Percentiles rank a stretch among this genome's conserved stretches.
phyloP scores from a whole-genome alignment of 2,888 invertebrate genomes.

The Gortyna flavago region DNA sequence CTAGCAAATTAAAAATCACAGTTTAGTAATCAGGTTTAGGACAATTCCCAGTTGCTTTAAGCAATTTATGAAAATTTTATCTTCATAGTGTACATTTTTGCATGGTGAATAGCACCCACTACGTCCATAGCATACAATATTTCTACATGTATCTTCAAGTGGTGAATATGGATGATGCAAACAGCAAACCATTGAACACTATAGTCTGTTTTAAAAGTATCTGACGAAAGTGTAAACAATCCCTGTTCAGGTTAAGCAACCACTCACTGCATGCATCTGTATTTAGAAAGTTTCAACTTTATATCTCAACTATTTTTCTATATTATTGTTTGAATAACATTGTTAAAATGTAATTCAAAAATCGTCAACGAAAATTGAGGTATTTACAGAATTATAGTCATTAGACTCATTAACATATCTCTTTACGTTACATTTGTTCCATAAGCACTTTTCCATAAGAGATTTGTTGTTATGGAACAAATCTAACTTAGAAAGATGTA shows the following conservation, averaged over 20 bases:
- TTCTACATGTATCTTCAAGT: conserved; percentile 8
- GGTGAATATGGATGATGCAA: conserved; percentile 1
- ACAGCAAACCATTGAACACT: conserved; percentile 7
- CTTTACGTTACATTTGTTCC: no score
- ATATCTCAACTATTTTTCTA: neutral
- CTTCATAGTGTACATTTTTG: neutral
- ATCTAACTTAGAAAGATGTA: no score
- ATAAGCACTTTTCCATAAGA: no score
- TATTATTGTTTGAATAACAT: neutral
- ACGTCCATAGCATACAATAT: conserved; percentile 20
- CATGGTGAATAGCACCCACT: conserved; percentile 16
- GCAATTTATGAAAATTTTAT: neutral
- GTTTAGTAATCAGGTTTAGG: neutral
- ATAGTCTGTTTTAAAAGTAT: neutral
- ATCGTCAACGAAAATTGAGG: neutral
- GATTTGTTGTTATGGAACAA: no score
- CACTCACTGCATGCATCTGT: neutral
- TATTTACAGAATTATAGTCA: no score
- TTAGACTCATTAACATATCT: no score
- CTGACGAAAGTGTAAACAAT: neutral
- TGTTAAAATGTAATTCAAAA: neutral
- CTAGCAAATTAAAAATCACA: neutral
- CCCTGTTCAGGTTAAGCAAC: neutral
- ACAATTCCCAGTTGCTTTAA: neutral
- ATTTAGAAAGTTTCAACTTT: neutral